Evolutionary conservation across 1,140 invertebrate species (phyloP), one percentile per base, ranked within the genome.

Genomic region (Stegodyphus dumicola): DNA sequence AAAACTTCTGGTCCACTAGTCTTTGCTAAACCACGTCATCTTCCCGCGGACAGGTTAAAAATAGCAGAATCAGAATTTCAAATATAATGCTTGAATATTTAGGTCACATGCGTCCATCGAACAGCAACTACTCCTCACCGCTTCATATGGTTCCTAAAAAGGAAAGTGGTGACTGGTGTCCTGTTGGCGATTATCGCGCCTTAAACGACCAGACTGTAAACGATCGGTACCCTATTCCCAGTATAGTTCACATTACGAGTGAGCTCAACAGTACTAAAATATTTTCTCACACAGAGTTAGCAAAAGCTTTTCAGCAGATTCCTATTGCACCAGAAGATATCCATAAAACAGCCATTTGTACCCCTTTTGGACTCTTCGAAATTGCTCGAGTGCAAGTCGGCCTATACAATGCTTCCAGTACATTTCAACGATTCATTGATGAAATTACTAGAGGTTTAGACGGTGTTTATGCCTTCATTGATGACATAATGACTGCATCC

Each of bases 401-500:
- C 6, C 54, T 83, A 7, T 85, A 84, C 53, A 88, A 88, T 52
- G 73, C 83, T 15, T 51, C 87, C 4, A n/a, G 9, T 4, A 77
- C 86, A 7, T 88, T 88, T 56, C 65, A 87, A 65, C 18, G 70
- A 48, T 85, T 88, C 64, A 80, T 70, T 7, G 81, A 88, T 64
- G 51, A 65, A 3, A 56, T 88, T 13, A 71, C 64, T 49, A n/a
- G n/a, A 7, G 70, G 48, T 60, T 74, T 80, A 78, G 1, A 33
- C 13, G 15, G 15, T 53, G 60, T 75, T 74, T 75, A 66, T 66
- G 56, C 80, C 54, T 84, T 76, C 54, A 54, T 84, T 33, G 48
- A 75, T 54, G 80, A 66, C n/a, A 76, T 84, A 53, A 88, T 93
- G 3, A 88, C 93, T 7, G 91, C 89, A 53, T 90, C 89, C 4